Conservation (phyloP, 2,113 vertebrate genomes). For the Verasper variegatus region DNA sequence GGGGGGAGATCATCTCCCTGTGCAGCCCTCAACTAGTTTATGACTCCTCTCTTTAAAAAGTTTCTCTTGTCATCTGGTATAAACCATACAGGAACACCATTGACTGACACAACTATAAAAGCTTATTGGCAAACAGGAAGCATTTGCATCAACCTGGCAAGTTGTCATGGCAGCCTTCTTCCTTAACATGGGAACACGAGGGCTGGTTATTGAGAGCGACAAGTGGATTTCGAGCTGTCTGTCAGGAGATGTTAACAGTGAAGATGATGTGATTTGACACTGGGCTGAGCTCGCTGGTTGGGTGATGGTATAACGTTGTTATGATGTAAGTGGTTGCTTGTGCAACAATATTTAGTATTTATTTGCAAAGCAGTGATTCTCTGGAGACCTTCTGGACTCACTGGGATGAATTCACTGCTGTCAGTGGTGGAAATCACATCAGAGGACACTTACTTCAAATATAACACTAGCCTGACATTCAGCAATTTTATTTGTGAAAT, state of each 20-base stretch:
- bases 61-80: neutral
- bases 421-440: neutral
- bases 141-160: slow-evolving; percentile 34
- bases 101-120: neutral
- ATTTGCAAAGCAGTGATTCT: neutral
- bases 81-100: slow-evolving; percentile 3
- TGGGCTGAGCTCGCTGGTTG: slow-evolving; percentile 7
- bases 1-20: neutral
- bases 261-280: slow-evolving; percentile 55
- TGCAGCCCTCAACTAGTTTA: slow-evolving; percentile 14
- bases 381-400: neutral
- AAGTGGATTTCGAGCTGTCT: slow-evolving; percentile 50
- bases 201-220: slow-evolving; percentile 54
- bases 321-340: slow-evolving; percentile 27
- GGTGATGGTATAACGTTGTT: neutral
- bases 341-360: slow-evolving; percentile 12
- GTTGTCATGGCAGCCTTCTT: slow-evolving; percentile 65
- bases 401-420: neutral
- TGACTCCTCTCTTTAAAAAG: slow-evolving; percentile 26
- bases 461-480: neutral
- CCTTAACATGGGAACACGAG: slow-evolving; percentile 39
- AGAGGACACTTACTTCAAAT: neutral
- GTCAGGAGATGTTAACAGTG: slow-evolving; percentile 39
- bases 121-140: slow-evolving; percentile 27
- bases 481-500: neutral